Base-by-base conservation (phyloP, 2,888 invertebrate genomes). In the Perizoma affinitatum region DNA sequence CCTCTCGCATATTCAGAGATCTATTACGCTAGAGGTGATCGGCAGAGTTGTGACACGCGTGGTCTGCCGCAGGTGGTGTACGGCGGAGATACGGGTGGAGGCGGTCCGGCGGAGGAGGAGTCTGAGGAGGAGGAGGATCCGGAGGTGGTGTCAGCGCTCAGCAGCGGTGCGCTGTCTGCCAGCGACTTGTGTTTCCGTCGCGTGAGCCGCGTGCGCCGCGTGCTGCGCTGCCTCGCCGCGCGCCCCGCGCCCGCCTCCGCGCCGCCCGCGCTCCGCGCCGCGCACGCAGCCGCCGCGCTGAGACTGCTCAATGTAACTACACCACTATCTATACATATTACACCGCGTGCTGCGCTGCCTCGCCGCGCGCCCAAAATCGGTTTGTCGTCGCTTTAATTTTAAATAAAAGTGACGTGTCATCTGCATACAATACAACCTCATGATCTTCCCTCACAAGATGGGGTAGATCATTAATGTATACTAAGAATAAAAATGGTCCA, bases 51-150 rank as follows among this genome's bases (percentile, higher is more conserved):
- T 22, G 22, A 22, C 10, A 34, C 45, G 10, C 2, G 47, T 7
- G 10, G 10, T 10, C 36, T 6, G 1, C 36, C 94, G 96, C 69
- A 93, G 93, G 55, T 87, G 46, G 51, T 57, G 53, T 95, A 54
- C 96, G 93, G 84, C 80, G 78, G 22, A 22, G 3, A 3, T 22
- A 3, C 8, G 22, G 73, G 70, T 54, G 4, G 56, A 46, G 35
- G 51, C 91, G 93, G 5, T 79, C 36, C 7, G n/a, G 34, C 33
- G 55, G 63, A 56, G 53, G 58, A 66, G 8, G 75, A 66, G 46
- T 70, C 65, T 2, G 82, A 76, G 34, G 80, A 75, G 63, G 86
- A 80, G 54, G 73, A 74, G 38, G 82, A 76, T 48, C 78, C 80
- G 65, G 72, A 67, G 49, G 78, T 65, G 11, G 84, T 81, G 53